Base-by-base conservation (phyloP, 1,140 invertebrate species). In the Drosophila auraria region DNA sequence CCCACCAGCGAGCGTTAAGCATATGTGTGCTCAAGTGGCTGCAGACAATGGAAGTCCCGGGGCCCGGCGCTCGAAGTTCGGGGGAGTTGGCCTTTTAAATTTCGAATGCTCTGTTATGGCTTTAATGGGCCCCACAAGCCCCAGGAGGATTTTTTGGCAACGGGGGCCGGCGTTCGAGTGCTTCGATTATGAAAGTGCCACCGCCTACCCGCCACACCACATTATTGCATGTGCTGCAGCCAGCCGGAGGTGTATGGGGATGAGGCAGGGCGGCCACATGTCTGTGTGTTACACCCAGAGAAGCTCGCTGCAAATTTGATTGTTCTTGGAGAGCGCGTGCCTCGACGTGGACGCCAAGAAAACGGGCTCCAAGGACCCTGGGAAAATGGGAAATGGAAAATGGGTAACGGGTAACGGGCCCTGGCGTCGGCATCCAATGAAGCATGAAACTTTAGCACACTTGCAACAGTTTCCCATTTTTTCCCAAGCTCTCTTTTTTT, bases 401-500 rank as follows among this genome's bases (percentile, higher is more conserved):
- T 62, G 63, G 62, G 66, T 23, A 66, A 44, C 14, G 56, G 17
- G 58, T 56, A 65, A 49, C 33, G 47, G 74, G 38, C 60, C 40
- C 63, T 59, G 65, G 66, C 80, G 76, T 68, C 65, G 84, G 68
- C 62, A 78, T 82, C 74, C 86, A 90, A 90, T 89, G 86, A 89
- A 90, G 86, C 84, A 90, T 89, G 82, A 82, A 89, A 84, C 84
- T 90, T 89, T 84, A 87, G 84, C 86, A 69, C 84, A 90, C 86
- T 89, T 87, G 86, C 84, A 87, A 87, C 84, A 89, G 80, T 81
- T 75, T 71, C 66, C 70, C 70, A 56, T 71, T 70, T 50, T 66
- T 62, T 5, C 11, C 23, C 11, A 17, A 38, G 54, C 25, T 47
- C 38, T 20, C 38, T 20, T 45, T 59, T 79, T 68, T 30, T 30